A percentile compares a stretch with the other conserved stretches of the same genome.
These are phyloP conservation scores for Aphelinus atriplicis DNA, from an alignment of 1,140 invertebrate genomes.

Conservation along the genomic window DNA sequence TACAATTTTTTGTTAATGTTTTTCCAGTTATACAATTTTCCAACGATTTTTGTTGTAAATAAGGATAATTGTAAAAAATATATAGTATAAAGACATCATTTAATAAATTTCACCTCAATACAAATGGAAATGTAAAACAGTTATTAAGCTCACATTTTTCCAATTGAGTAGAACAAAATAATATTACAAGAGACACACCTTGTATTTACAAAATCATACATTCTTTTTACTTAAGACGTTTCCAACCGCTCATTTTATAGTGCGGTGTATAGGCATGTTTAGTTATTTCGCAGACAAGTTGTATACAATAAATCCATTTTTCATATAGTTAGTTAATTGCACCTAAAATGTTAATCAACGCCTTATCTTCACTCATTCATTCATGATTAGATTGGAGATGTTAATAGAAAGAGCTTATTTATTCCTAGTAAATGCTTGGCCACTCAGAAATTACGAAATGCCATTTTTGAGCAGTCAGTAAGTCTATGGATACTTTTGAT, in stretches of 20 bases:
- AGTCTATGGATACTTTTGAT: neutral
- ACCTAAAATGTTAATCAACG: neutral
- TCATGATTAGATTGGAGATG: conserved; percentile 26
- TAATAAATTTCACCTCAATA: conserved; percentile 27
- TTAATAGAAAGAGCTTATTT: conserved; percentile 31
- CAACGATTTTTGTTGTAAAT: conserved; percentile 22
- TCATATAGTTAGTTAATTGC: too few species aligned
- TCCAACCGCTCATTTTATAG: too few species aligned
- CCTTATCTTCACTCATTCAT: conserved; percentile 10
- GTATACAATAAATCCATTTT: too few species aligned
- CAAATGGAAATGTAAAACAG: conserved; percentile 14
- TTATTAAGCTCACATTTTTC: neutral
- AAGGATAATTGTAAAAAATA: conserved; percentile 23
- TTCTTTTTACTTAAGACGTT: conserved; percentile 30
- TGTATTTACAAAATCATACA: conserved; percentile 55
- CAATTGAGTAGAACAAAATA: conserved; percentile 46
- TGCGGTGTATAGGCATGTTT: too few species aligned
- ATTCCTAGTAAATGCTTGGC: conserved; percentile 33
- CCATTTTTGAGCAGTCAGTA: conserved; percentile 13
- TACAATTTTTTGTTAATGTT: neutral
- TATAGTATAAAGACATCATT: conserved; percentile 15
- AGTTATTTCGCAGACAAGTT: too few species aligned
- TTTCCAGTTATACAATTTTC: conserved; percentile 6
- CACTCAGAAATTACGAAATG: conserved; percentile 21
- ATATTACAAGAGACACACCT: conserved; percentile 50